These are phyloP conservation scores for Arremon aurantiirostris DNA, from an alignment of 2,797 vertebrate species.

Conservation along the genomic window DNA sequence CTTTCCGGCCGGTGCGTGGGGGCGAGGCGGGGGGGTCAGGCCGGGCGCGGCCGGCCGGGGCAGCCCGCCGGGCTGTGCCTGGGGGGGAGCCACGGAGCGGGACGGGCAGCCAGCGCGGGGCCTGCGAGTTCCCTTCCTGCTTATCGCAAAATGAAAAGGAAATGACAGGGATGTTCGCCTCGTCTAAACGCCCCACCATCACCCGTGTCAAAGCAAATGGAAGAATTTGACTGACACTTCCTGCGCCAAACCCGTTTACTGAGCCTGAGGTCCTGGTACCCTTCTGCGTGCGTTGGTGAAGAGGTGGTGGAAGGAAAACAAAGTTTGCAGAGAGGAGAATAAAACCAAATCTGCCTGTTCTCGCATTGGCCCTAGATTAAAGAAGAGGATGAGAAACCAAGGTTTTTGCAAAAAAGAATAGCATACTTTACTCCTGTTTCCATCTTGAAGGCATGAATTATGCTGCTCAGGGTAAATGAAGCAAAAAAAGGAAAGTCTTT, in stretches of 20 bases:
- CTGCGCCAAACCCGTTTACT: not conserved
- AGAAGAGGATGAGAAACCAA: not conserved
- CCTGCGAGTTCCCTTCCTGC: not conserved
- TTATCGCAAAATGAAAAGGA: not conserved
- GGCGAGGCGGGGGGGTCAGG: not conserved
- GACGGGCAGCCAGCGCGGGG: not conserved
- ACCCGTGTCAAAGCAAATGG: not conserved
- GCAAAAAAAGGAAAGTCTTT: not conserved
- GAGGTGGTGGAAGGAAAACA: not conserved
- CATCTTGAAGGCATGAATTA: not conserved
- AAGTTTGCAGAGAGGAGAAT: not conserved
- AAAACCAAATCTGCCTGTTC: not conserved
- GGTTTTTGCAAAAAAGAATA: not conserved
- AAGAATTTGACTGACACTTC: not conserved
- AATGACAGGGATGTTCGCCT: not conserved
- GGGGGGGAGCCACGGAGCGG: accelerated
- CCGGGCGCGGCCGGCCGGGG: not conserved
- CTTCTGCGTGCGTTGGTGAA: not conserved
- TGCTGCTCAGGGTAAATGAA: not conserved
- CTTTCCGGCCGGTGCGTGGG: constrained; percentile 43
- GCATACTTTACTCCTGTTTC: not conserved
- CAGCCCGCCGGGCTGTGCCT: not conserved
- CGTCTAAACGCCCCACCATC: not conserved
- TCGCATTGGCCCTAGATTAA: accelerated
- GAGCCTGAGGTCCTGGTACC: not conserved